These are phyloP conservation scores for Pangasius mekongensis DNA, from an alignment of 2,797 vertebrate species.

Conservation along the genomic window DNA sequence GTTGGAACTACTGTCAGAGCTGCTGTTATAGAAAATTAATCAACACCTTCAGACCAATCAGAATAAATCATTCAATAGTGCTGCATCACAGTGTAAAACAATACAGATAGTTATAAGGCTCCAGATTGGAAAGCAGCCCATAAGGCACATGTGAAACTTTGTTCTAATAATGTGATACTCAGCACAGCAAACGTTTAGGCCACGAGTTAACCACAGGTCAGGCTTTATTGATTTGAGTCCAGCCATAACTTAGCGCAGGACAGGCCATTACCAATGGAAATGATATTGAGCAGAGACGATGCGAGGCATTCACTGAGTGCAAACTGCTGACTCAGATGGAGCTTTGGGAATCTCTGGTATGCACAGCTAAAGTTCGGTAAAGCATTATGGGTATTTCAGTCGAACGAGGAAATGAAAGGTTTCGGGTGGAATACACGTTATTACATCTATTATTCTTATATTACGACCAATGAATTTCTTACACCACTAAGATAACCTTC, in stretches of 20 bases:
- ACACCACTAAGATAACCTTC: not conserved
- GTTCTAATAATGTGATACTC: constrained; percentile 28
- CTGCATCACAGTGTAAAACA: not conserved
- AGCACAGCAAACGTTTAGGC: constrained; percentile 41
- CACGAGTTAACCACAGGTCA: constrained; percentile 40
- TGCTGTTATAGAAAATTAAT: not conserved
- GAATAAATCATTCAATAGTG: not conserved
- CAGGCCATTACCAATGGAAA: constrained; percentile 53
- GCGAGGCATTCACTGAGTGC: constrained; percentile 22
- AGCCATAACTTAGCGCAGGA: constrained; percentile 49
- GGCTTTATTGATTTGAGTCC: constrained; percentile 31
- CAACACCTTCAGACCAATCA: not conserved
- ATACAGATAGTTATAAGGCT: not conserved
- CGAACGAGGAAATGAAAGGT: not conserved
- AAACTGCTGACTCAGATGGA: constrained; percentile 46
- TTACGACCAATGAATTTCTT: not conserved
- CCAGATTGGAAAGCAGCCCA: not conserved
- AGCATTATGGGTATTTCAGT: constrained; percentile 26
- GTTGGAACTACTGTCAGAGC: not conserved
- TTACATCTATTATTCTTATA: not conserved
- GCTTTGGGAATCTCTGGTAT: constrained; percentile 29
- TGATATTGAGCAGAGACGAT: constrained; percentile 42
- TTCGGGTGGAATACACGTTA: not conserved
- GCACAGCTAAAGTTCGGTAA: not conserved
- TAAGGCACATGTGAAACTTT: constrained; percentile 10